These are phyloP conservation scores for Andricus quercusramuli DNA, from an alignment of 2,888 invertebrate genomes.

Conservation along the genomic window DNA sequence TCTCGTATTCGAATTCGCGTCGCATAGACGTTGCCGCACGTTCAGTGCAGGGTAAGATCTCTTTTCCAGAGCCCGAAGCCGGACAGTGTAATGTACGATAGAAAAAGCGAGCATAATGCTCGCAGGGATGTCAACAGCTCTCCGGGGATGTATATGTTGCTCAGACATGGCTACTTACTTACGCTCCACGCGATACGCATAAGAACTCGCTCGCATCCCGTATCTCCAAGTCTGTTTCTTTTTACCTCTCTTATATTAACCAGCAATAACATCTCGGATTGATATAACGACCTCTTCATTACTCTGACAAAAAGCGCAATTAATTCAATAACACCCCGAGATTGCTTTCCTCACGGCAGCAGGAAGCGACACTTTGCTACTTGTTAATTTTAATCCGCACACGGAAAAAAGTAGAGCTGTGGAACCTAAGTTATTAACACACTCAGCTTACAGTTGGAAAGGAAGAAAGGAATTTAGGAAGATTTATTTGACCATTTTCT, in stretches of 20 bases:
- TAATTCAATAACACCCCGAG: conserved; percentile 39
- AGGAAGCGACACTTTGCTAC: conserved; percentile 25
- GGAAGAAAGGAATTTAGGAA: too few relatives aligned
- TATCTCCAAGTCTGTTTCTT: neutral
- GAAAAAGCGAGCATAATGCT: conserved; percentile 61
- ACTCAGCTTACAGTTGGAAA: too few relatives aligned
- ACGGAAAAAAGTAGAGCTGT: too few relatives aligned
- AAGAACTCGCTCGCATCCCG: conserved; percentile 53
- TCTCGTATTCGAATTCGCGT: conserved; percentile 27
- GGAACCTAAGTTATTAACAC: too few relatives aligned
- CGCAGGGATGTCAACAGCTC: conserved; percentile 65
- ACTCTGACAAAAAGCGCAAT: conserved; percentile 24
- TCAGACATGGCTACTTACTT: conserved; percentile 54
- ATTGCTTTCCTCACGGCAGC: conserved; percentile 31
- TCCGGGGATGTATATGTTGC: conserved; percentile 59
- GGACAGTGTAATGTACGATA: conserved; percentile 52
- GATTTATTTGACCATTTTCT: too few relatives aligned
- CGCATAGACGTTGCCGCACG: conserved; percentile 3
- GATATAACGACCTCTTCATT: conserved; percentile 40
- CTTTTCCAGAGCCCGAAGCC: conserved; percentile 47
- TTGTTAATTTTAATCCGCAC: conserved; percentile 22
- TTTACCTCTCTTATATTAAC: conserved; percentile 34
- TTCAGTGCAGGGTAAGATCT: conserved; percentile 41
- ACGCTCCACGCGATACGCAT: conserved; percentile 60
- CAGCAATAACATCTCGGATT: conserved; percentile 26